Conservation (phyloP, 2,113 vertebrate genomes). For the Falco punctatus region DNA sequence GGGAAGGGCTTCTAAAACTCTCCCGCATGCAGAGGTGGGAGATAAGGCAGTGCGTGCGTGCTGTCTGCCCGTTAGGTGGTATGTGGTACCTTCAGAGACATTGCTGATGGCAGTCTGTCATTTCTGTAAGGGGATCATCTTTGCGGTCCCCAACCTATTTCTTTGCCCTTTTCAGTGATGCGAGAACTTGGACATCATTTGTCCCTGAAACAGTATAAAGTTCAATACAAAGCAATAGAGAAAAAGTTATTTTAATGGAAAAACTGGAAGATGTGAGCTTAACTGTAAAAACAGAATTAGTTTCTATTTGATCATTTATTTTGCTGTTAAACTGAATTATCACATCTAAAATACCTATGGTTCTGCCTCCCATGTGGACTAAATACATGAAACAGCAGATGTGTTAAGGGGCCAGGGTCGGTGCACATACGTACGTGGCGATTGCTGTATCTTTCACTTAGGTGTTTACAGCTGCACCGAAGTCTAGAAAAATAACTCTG, state of each 20-base stretch:
- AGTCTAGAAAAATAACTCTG: neutral
- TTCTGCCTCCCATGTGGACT: fast-evolving
- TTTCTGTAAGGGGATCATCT: too few species aligned
- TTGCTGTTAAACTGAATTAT: neutral
- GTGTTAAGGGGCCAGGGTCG: neutral
- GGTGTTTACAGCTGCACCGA: fast-evolving
- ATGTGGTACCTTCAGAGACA: neutral
- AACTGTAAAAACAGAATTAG: neutral
- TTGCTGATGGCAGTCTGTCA: neutral
- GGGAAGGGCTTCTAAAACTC: neutral
- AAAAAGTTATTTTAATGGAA: neutral
- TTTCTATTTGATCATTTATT: neutral
- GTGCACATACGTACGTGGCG: fast-evolving
- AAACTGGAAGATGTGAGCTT: neutral
- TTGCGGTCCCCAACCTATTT: fast-evolving
- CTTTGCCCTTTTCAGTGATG: neutral
- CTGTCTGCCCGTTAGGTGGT: neutral
- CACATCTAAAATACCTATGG: neutral
- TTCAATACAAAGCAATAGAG: fast-evolving
- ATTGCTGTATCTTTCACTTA: neutral
- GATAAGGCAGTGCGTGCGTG: too few species aligned
- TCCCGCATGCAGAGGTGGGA: fast-evolving
- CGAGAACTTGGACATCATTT: neutral
- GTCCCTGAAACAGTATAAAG: neutral
- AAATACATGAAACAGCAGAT: neutral